Conservation (phyloP, 2,113 vertebrate genomes). For the Peromyscus californicus region DNA sequence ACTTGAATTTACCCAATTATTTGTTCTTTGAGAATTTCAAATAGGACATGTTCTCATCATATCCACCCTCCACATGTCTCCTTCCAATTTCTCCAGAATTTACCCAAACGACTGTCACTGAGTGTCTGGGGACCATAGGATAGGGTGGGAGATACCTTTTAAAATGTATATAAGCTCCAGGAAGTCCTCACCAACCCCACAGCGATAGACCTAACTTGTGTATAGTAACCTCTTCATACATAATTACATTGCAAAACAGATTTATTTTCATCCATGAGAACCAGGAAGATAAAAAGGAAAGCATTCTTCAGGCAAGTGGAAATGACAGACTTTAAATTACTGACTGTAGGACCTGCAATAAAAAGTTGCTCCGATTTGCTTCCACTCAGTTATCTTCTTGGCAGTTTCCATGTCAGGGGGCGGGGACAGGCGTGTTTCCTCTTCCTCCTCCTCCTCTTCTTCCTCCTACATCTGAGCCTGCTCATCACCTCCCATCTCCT, state of each 20-base stretch:
- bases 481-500: not conserved
- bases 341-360: not conserved
- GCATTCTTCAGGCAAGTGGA: not conserved
- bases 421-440: not conserved
- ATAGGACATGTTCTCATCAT: not conserved
- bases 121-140: not conserved
- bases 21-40: not conserved
- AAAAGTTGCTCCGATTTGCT: not conserved
- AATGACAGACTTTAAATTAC: not conserved
- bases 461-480: not conserved
- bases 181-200: not conserved
- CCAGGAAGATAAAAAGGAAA: not conserved
- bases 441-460: not conserved
- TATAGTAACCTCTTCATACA: not conserved
- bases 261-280: constrained; percentile 67
- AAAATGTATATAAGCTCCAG: not conserved
- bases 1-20: not conserved
- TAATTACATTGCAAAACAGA: constrained; percentile 51
- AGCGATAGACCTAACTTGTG: not conserved
- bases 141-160: not conserved
- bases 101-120: not conserved
- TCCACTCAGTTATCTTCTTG: not conserved
- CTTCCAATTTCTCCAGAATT: not conserved
- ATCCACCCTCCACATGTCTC: no score
- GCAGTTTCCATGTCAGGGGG: not conserved